Base-by-base conservation (phyloP, 1,140 invertebrate genomes). In the Drosophila auraria region DNA sequence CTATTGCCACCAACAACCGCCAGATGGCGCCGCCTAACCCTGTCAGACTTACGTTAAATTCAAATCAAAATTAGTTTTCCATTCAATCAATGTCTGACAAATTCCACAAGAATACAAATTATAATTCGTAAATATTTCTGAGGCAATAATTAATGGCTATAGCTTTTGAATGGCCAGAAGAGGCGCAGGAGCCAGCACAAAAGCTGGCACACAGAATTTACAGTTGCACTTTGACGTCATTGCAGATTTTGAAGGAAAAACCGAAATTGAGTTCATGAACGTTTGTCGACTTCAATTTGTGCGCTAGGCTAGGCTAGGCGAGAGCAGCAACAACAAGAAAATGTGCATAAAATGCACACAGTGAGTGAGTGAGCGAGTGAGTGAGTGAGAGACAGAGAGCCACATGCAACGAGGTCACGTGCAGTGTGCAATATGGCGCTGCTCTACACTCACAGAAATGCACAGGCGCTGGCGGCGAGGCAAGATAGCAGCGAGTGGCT, bases 231-330 rank as follows among this genome's bases (percentile, higher is more conserved):
- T 87, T 87, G 86, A 87, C 84, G 84, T 89, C 84, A 89, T 78
- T 62, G 76, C 76, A 44, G 60, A 54, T 65, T 83, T 83, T 82
- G 74, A 86, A 89, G 82, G 84, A 84, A 89, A 83, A 89, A 59
- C 76, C 78, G 75, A 73, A 91, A 91, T 91, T 91, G 87, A 91
- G 87, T 91, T 91, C 87, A 91, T 82, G 87, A 91, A 91, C 87
- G 87, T 91, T 91, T 91, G 87, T 91, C 87, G 87, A 91, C 87
- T 91, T 86, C 87, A 91, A 91, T 91, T 91, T 87, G 80, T 70
- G 70, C 11, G 50, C 69, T 73, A 73, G 62, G 47, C 79, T 87
- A 66, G 73, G 79, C 50, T 57, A 80, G 33, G 53, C 30, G 79
- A 47, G 60, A 83, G 70, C 58, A 68, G 38, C 65, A 65, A 33